A percentile compares a stretch with the other conserved stretches of the same genome.
These are phyloP conservation scores for Misgurnus anguillicaudatus DNA, from an alignment of 2,113 vertebrate genomes.

Conservation along the genomic window DNA sequence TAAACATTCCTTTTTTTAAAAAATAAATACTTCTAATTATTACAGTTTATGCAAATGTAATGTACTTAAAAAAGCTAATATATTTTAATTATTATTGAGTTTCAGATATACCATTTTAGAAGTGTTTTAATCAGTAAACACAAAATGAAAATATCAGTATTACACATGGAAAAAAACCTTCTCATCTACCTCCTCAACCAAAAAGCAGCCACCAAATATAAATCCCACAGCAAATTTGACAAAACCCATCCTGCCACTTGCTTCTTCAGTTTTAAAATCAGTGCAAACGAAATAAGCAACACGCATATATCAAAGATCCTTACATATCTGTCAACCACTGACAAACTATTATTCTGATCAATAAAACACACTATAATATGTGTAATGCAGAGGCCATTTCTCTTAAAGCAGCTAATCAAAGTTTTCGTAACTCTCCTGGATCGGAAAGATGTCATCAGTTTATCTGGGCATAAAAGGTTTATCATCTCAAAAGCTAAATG, in stretches of 20 bases:
- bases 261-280: not conserved
- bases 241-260: not conserved
- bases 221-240: conserved; percentile 35
- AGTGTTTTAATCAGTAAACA: conserved; percentile 9
- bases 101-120: not conserved
- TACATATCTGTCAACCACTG: not conserved
- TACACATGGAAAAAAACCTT: conserved; percentile 3
- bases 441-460: not conserved
- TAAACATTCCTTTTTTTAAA: no score
- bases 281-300: not conserved
- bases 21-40: no score
- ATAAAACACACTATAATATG: conserved; percentile 1
- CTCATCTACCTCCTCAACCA: conserved; percentile 6
- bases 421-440: conserved; percentile 1
- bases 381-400: conserved; percentile 21
- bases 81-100: not conserved
- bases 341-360: not conserved
- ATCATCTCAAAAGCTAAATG: conserved; percentile 35
- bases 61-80: not conserved
- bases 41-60: not conserved
- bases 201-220: not conserved
- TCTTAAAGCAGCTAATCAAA: not conserved
- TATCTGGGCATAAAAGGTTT: conserved; percentile 9
- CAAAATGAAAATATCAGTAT: conserved; percentile 19
- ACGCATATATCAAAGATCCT: not conserved